phyloP scores from a whole-genome alignment of 35 echinoderm and acorn worm species.

The Acanthaster planci region DNA sequence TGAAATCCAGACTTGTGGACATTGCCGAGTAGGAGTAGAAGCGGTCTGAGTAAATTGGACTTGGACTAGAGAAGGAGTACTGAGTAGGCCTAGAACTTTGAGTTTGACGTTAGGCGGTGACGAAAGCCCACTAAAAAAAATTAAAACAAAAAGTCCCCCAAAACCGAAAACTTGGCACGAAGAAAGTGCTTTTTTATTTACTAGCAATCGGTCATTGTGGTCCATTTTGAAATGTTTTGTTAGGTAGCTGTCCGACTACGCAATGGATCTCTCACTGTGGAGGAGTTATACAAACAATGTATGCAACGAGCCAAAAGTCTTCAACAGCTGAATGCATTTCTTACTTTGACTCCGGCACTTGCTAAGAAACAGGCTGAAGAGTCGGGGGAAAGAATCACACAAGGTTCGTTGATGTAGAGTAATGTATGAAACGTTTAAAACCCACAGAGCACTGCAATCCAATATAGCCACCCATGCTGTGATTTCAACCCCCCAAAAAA shows the following conservation, averaged over 20 bases:
- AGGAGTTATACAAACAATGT: conserved; percentile 55
- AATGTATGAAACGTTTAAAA: not conserved
- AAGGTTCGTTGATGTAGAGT: conserved; percentile 37
- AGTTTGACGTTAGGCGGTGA: too few relatives aligned
- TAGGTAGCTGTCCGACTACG: conserved; percentile 51
- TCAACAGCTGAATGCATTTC: conserved; percentile 61
- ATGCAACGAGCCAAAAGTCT: conserved; percentile 37
- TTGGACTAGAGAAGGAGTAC: too few relatives aligned
- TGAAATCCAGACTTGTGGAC: too few relatives aligned
- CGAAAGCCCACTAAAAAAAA: too few relatives aligned
- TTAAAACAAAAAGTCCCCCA: too few relatives aligned
- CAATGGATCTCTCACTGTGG: conserved; percentile 39
- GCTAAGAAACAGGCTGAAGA: conserved; percentile 50
- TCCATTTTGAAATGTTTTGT: too few relatives aligned
- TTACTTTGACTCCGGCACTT: conserved; percentile 56
- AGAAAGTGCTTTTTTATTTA: too few relatives aligned
- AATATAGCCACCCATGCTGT: not conserved
- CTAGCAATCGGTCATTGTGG: too few relatives aligned
- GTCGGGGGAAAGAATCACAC: conserved; percentile 27
- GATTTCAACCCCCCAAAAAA: not conserved
- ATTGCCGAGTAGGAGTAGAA: too few relatives aligned
- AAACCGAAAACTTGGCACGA: too few relatives aligned
- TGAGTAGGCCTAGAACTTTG: too few relatives aligned
- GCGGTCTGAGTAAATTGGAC: too few relatives aligned
- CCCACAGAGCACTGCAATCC: not conserved